These are phyloP conservation scores for Nesoenas mayeri DNA, from an alignment of 2,113 vertebrate genomes.

Conservation along the genomic window DNA sequence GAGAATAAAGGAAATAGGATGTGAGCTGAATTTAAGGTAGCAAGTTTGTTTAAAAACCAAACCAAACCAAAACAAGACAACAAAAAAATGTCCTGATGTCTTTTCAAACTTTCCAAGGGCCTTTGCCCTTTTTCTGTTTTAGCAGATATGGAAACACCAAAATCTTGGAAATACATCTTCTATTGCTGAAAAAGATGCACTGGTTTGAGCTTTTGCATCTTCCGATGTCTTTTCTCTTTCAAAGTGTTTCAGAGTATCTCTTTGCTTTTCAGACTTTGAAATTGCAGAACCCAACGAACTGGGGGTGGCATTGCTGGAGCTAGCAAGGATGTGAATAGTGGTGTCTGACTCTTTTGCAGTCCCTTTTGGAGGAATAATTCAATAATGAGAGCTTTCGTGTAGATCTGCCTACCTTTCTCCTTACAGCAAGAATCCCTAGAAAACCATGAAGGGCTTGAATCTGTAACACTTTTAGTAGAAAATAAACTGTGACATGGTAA, in stretches of 20 bases:
- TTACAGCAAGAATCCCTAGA: neutral
- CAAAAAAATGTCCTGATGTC: neutral
- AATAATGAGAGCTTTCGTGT: neutral
- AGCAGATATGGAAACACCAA: neutral
- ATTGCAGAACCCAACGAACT: neutral
- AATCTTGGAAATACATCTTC: neutral
- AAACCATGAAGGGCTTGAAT: neutral
- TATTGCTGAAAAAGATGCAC: neutral
- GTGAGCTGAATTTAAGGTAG: neutral
- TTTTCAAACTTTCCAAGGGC: neutral
- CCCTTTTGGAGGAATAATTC: neutral
- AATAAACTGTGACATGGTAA: fast-evolving
- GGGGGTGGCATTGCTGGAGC: neutral
- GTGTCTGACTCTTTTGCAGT: neutral
- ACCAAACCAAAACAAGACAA: neutral
- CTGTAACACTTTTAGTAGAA: neutral
- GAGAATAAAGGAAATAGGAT: neutral
- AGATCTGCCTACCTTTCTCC: neutral
- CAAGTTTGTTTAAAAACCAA: neutral
- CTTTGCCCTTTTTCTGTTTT: neutral
- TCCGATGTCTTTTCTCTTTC: neutral
- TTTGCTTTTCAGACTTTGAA: neutral
- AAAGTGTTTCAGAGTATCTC: neutral
- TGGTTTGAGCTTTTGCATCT: neutral
- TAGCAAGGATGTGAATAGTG: fast-evolving